Base-by-base conservation (phyloP, 2,113 vertebrate species). In the Poicephalus gulielmi region DNA sequence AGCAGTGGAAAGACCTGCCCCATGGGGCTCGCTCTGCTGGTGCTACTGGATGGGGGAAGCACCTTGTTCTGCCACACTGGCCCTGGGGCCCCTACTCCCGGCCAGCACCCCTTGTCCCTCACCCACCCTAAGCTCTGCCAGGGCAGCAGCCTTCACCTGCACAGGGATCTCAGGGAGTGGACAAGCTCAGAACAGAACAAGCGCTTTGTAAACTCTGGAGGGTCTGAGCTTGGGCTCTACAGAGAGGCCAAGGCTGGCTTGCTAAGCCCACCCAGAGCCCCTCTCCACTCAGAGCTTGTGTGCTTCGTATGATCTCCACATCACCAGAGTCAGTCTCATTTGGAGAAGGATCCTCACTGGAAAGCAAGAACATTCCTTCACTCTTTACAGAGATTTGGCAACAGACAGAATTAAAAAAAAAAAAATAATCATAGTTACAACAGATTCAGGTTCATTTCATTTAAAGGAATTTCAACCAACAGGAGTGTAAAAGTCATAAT, bases 401-500 rank as follows among this genome's bases (percentile, higher is more conserved):
- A 96, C 62, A 91, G 88, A 97, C 41, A 95, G 78, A 95, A 89
- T 94, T 86, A 31, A 96, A 95, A 95, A 97, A 92, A 94, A 60
- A 74, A 90, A 8, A 84, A 93, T 28, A 59, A 84, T 96, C 92
- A 85, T 94, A 92, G 86, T 95, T 94, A 95, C 89, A 96, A 95
- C 83, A 88, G 94, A 92, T 91, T 88, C 80, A 68, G 95, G 83
- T 94, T 95, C 94, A 88, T 95, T 94, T 94, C 63, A 8, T 95
- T 95, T 91, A 96, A 96, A 97, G 84, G 88, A 95, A 89, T 95
- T 95, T 96, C 90, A 95, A 95, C 88, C 95, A 95, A 95, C 71
- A 93, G 95, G 88, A 97, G 95, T 96, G 93, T 96, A 96, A 92
- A 96, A 97, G 95, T 88, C 93, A 91, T 95, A 95, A 96, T 97